phyloP scores from a whole-genome alignment of 2,113 vertebrate genomes.

The Pelecanus crispus region DNA sequence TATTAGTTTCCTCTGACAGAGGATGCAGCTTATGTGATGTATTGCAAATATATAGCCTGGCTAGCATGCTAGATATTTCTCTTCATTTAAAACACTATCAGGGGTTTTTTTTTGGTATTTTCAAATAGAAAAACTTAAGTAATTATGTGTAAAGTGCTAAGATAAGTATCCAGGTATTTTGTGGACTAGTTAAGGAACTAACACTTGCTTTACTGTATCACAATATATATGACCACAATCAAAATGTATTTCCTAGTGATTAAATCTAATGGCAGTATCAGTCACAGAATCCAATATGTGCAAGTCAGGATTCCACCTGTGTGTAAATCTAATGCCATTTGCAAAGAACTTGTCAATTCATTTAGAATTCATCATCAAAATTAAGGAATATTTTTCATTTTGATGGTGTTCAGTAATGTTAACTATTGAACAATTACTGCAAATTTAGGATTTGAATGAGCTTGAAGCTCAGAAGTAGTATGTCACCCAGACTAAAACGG shows the following conservation, averaged over 20 bases:
- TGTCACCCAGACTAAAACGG: background rate
- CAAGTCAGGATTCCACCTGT: background rate
- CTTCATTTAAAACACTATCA: background rate
- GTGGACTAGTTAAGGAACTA: background rate
- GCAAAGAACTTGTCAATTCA: background rate
- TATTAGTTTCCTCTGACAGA: slow-evolving; percentile 15
- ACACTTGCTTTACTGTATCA: background rate
- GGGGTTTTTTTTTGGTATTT: background rate
- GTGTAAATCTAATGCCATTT: background rate
- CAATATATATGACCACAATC: background rate
- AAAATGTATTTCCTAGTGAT: background rate
- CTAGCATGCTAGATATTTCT: background rate
- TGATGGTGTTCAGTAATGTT: background rate
- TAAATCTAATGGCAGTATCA: background rate
- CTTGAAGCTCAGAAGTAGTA: background rate
- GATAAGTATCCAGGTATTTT: background rate
- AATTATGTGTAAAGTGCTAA: background rate
- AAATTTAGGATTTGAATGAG: background rate
- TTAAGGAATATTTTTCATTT: background rate
- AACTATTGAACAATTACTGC: background rate
- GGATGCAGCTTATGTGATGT: background rate
- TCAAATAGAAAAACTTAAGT: background rate
- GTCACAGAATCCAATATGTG: background rate
- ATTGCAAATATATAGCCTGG: background rate
- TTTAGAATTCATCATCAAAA: background rate